A percentile compares a stretch with the other conserved stretches of the same genome.
Evolutionary conservation across 1,140 invertebrate genomes (phyloP).

Genomic region (Drosophila tristis): DNA sequence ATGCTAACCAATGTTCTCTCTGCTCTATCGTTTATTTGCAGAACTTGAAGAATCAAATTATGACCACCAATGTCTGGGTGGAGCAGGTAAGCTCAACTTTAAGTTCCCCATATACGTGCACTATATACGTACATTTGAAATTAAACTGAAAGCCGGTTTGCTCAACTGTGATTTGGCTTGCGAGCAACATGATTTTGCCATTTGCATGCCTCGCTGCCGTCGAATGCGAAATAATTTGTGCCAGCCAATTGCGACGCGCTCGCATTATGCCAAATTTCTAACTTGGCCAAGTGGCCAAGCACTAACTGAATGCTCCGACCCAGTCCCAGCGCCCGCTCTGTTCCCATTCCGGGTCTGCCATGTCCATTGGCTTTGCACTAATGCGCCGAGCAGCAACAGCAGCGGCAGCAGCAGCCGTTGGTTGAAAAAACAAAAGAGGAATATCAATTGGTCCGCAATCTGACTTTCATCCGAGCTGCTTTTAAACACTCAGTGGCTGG

Average conservation of each 20-base stretch:
- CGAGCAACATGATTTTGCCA: conserved; percentile 71
- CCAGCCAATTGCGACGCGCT: conserved; percentile 39
- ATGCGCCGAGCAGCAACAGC: conserved; percentile 34
- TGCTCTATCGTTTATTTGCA: conserved; percentile 86
- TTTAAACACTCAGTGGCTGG: conserved; percentile 35
- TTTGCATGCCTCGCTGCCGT: conserved; percentile 64
- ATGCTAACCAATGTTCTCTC: conserved; percentile 47
- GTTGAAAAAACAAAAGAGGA: conserved; percentile 24
- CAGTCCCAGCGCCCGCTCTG: conserved; percentile 2
- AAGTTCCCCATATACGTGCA: background rate
- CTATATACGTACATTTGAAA: conserved; percentile 5
- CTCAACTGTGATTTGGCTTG: conserved; percentile 44
- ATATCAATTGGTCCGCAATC: conserved; percentile 55
- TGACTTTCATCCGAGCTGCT: conserved; percentile 45
- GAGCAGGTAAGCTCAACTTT: conserved; percentile 91
- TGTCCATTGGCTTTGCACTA: conserved; percentile 68
- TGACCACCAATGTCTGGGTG: conserved; percentile 98
- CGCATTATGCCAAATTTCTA: conserved; percentile 61
- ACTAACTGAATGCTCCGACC: conserved; percentile 6
- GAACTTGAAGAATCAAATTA: conserved; percentile 98
- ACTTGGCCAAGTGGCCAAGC: conserved; percentile 45
- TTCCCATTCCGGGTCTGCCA: conserved; percentile 25
- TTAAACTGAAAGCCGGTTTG: conserved; percentile 12
- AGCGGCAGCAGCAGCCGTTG: conserved; percentile 22
- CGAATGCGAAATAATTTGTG: conserved; percentile 65